Percentiles rank a stretch among this genome's conserved stretches.
Conservation (phyloP, 2,888 invertebrate species). For the Dynastes maya region DNA sequence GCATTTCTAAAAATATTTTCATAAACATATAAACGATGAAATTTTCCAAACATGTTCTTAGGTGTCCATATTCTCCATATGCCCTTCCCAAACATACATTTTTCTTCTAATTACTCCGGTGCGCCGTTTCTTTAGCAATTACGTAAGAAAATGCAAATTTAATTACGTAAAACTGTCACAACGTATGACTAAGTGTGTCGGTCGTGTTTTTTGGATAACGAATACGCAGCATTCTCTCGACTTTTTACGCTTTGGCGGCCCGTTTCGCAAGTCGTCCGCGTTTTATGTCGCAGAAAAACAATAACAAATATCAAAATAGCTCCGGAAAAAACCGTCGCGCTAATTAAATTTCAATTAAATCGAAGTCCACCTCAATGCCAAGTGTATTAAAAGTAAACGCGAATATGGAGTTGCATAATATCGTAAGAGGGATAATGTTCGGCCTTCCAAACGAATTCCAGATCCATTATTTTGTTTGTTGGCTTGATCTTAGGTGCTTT, state of each 20-base stretch:
- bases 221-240: neutral
- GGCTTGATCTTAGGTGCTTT: too few relatives aligned
- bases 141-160: conserved; percentile 9
- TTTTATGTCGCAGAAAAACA: neutral
- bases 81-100: too few relatives aligned
- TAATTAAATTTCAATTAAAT: too few relatives aligned
- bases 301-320: conserved; percentile 12
- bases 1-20: too few relatives aligned
- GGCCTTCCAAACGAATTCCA: conserved; percentile 6
- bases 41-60: too few relatives aligned
- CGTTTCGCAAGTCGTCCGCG: neutral
- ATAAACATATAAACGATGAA: too few relatives aligned
- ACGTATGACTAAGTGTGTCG: conserved; percentile 15
- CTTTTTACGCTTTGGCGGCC: neutral
- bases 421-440: neutral
- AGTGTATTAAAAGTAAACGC: conserved; percentile 2
- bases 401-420: neutral
- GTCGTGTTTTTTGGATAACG: conserved; percentile 1
- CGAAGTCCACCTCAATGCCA: conserved; percentile 4
- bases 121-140: neutral
- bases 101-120: neutral
- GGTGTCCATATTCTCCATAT: too few relatives aligned
- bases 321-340: neutral
- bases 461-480: too few relatives aligned
- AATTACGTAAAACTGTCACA: conserved; percentile 9